Percentiles rank a stretch among this genome's conserved stretches.
Conservation (phyloP, 2,113 vertebrate species). For the Phainopepla nitens region DNA sequence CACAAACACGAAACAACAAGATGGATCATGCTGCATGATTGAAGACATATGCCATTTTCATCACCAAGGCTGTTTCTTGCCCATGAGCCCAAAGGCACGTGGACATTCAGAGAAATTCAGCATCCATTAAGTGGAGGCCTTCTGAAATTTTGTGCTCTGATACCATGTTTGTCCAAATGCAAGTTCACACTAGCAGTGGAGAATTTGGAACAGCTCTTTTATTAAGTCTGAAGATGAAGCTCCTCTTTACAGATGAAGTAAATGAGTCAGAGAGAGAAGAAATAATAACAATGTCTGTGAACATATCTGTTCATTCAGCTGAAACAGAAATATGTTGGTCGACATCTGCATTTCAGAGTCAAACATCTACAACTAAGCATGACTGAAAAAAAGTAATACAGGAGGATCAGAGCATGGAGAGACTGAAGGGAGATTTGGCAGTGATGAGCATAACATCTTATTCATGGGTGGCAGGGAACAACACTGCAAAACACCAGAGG, state of each 20-base stretch:
- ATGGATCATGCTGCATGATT: fast-evolving
- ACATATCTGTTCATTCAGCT: not conserved
- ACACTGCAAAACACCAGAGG: not conserved
- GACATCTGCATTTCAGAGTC: not conserved
- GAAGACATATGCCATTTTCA: not conserved
- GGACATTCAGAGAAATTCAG: not conserved
- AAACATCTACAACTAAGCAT: not conserved
- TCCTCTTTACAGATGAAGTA: not conserved
- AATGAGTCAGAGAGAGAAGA: not conserved
- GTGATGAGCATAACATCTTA: not conserved
- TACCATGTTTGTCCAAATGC: not conserved
- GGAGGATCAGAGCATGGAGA: not conserved
- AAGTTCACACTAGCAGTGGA: not conserved
- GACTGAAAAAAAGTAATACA: not conserved
- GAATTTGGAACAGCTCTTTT: not conserved
- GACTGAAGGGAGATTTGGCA: not conserved
- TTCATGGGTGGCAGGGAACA: not conserved
- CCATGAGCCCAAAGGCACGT: not conserved
- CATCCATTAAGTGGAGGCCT: not conserved
- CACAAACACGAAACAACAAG: not conserved
- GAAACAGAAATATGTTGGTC: not conserved
- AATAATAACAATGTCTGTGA: not conserved
- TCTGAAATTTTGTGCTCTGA: not conserved
- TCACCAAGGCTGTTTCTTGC: not conserved
- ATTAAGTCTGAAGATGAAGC: not conserved